Evolutionary conservation across 23 tunicate species (phyloP), one percentile per base, ranked within the genome.

Genomic region (Pegea sp.): DNA sequence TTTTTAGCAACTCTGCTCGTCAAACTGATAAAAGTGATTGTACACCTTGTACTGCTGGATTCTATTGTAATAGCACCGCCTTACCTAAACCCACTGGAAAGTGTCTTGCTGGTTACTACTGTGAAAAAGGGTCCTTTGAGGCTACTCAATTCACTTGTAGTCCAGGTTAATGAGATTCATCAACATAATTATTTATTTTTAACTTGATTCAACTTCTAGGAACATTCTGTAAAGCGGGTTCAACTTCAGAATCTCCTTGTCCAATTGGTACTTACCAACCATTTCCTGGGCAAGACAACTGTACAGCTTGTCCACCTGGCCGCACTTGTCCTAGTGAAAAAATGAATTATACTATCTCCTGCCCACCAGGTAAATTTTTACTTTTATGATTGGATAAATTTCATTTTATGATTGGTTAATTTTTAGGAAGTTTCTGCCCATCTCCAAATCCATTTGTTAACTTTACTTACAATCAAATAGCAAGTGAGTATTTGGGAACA

Each of bases 201-300:
- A 50, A 13, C 22, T 6, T 18, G 22, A 18, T 13, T 18, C 22
- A 18, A 48, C 19, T 53, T 52, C 19, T 28, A 77, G 98, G 98
- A 24, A 49, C 66, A 18, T 89, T 57, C 53, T 89, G 98, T 63
- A 57, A 49, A 22, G 11, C 42, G 11, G 66, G 67, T 19, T 61
- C 66, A 1, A 19, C 67, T 7, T 34, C 31, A 19, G 69, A 62
- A 26, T 31, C 62, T 8, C 44, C 23, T 0, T 89, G 98, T 38
- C 90, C 89, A 26, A 63, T 76, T 4, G 98, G 98, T 19, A 78
- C 98, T 13, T 89, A 70, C 30, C 70, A 89, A 23, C 76, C 84
- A 3, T 29, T 16, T 0, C 57, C 48, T 4, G 60, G 53, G 3
- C 16, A 22, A 8, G 63, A 31, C 11, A 61, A 61, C 18, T 89